Evolutionary conservation across 1,140 invertebrate species (phyloP), one percentile per base, ranked within the genome.

Genomic region (Plectrocnemia conspersa): DNA sequence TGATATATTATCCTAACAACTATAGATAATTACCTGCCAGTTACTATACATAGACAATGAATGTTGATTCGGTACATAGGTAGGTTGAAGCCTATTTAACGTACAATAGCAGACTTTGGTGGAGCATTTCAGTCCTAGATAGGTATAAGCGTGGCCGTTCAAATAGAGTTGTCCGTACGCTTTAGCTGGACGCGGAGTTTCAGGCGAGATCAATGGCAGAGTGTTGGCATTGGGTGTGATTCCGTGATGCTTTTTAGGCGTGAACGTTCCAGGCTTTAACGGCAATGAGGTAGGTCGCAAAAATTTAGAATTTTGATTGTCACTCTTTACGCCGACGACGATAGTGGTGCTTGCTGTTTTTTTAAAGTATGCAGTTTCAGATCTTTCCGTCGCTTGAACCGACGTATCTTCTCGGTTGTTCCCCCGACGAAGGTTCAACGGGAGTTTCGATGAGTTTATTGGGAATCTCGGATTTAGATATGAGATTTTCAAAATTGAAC

Each of bases 11-110:
- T 11, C 6, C 7, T 9, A 7, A 11, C 36, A 40, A 40, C 7
- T 16, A 3, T 3, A 7, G n/a, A 48, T 32, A 67, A 59, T 68
- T 68, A 76, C 74, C 73, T 91, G 86, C 95, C 95, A 98, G 68
- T 97, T 95, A 7, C 92, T 96, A 66, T 98, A 98, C 94, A 98
- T 98, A 11, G 93, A 97, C 29, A 97, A 73, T 63, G 88, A 91
- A 58, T 90, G 85, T 68, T 93, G 88, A 66, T 92, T 87, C 1
- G 82, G 84, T 29, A 97, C 91, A 68, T 96, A 97, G 75, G 93
- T 96, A 0, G 95, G 94, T 68, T 97, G 94, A 0, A 92, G 88
- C 59, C 90, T 82, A 67, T 93, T 94, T 15, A 93, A 74, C 1
- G 92, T 95, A 63, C 93, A 97, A 69, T 93, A 98, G 60, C 91